Conservation (phyloP, 35 echinoderm and acorn worm genomes). For the Patiria miniata region DNA sequence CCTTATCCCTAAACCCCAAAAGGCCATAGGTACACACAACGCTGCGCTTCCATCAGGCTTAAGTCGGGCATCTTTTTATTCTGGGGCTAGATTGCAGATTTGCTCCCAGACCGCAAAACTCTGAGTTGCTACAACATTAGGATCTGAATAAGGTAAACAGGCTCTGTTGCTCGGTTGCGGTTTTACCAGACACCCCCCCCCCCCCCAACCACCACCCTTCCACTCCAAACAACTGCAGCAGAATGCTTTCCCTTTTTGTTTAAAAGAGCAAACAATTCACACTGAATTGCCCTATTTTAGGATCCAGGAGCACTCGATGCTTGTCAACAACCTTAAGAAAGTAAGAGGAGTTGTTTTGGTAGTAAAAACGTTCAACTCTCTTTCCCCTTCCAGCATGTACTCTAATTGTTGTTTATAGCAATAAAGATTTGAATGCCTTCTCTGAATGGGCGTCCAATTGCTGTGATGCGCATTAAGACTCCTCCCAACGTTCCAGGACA, state of each 20-base stretch:
- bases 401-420: slow-evolving; percentile 14
- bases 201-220: not conserved
- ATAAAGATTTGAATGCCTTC: not conserved
- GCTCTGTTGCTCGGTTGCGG: slow-evolving; percentile 9
- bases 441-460: not conserved
- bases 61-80: not conserved
- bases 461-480: not conserved
- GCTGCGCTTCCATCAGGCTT: not conserved
- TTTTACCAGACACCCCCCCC: not conserved
- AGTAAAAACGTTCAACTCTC: not conserved
- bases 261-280: not conserved
- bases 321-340: not conserved
- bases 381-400: not conserved
- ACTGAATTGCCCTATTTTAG: not conserved
- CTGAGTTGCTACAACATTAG: slow-evolving; percentile 2
- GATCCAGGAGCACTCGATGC: not conserved
- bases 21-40: slow-evolving; percentile 7
- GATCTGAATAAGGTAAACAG: slow-evolving; percentile 1
- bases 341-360: not conserved
- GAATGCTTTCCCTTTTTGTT: not conserved
- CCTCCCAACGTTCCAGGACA: not conserved
- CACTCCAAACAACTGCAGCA: not conserved
- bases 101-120: not conserved
- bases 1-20: not conserved
- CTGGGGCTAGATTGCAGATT: not conserved